Evolutionary conservation across 2,888 invertebrate species (phyloP).

Genomic region (Pimpla rufipes): DNA sequence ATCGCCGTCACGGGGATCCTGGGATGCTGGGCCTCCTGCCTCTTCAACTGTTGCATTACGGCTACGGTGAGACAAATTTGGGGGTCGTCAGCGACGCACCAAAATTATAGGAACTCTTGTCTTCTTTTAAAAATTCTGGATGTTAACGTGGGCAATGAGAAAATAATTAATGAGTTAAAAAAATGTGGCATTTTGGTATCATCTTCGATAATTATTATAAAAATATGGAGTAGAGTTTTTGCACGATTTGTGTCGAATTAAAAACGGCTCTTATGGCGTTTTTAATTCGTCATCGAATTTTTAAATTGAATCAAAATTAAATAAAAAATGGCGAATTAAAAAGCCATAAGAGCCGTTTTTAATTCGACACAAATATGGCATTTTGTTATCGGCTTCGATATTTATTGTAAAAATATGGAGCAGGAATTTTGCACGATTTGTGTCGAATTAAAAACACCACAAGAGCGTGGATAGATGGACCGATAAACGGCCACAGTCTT

Average conservation of each 20-base stretch:
- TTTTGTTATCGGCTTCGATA: too few relatives aligned
- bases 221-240: too few relatives aligned
- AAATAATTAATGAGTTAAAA: background rate
- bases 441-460: background rate
- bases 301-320: too few relatives aligned
- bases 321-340: too few relatives aligned
- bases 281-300: too few relatives aligned
- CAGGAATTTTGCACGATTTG: background rate
- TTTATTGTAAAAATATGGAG: background rate
- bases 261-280: too few relatives aligned
- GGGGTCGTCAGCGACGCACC: background rate
- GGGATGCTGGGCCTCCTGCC: constrained; percentile 93
- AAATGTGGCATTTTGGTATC: too few relatives aligned
- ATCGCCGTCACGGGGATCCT: constrained; percentile 90
- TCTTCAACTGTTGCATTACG: constrained; percentile 91
- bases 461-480: constrained; percentile 27
- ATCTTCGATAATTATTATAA: too few relatives aligned
- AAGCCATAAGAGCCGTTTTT: too few relatives aligned
- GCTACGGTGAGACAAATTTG: constrained; percentile 87
- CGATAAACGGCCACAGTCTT: constrained; percentile 43
- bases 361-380: too few relatives aligned
- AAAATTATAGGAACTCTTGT: background rate
- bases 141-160: background rate
- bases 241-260: too few relatives aligned
- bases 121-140: too few relatives aligned